These are phyloP conservation scores for Gandaritis pyraliata DNA, from an alignment of 2,888 invertebrate genomes.

Conservation along the genomic window DNA sequence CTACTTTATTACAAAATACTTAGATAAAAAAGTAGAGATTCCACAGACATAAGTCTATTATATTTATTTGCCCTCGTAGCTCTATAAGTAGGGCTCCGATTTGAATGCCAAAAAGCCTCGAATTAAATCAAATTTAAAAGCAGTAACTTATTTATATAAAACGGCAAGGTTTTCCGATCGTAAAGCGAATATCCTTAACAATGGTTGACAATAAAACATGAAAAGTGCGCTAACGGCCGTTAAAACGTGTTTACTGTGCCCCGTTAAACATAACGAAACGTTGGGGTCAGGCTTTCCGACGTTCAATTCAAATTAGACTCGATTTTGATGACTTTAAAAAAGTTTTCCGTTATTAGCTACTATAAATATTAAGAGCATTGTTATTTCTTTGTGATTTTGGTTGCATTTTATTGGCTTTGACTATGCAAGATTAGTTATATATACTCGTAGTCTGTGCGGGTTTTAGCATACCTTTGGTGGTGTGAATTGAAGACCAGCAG, in stretches of 20 bases:
- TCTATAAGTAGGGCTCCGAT: too few relatives aligned
- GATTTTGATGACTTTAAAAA: constrained; percentile 33
- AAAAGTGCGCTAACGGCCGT: constrained; percentile 79
- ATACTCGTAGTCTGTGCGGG: too few relatives aligned
- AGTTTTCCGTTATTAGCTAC: constrained; percentile 24
- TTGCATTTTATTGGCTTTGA: too few relatives aligned
- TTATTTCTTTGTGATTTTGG: too few relatives aligned
- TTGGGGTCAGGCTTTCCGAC: constrained; percentile 45
- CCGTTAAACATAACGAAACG: constrained; percentile 63
- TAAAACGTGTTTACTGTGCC: constrained; percentile 76
- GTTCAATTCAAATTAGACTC: constrained; percentile 34
- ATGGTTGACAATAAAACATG: constrained; percentile 78
- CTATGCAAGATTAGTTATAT: too few relatives aligned
- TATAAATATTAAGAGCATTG: constrained; percentile 13
- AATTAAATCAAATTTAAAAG: constrained; percentile 25
- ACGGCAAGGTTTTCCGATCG: constrained; percentile 64
- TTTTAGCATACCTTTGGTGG: too few relatives aligned
- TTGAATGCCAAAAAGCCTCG: background rate
- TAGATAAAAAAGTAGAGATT: too few relatives aligned
- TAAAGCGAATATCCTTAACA: constrained; percentile 74
- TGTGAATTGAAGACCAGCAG: too few relatives aligned
- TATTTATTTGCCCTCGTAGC: too few relatives aligned
- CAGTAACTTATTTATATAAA: constrained; percentile 66
- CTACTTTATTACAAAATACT: too few relatives aligned
- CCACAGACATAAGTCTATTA: too few relatives aligned